These are phyloP conservation scores for Alaudala cheleensis DNA, from an alignment of 2,113 vertebrate genomes.

Conservation along the genomic window DNA sequence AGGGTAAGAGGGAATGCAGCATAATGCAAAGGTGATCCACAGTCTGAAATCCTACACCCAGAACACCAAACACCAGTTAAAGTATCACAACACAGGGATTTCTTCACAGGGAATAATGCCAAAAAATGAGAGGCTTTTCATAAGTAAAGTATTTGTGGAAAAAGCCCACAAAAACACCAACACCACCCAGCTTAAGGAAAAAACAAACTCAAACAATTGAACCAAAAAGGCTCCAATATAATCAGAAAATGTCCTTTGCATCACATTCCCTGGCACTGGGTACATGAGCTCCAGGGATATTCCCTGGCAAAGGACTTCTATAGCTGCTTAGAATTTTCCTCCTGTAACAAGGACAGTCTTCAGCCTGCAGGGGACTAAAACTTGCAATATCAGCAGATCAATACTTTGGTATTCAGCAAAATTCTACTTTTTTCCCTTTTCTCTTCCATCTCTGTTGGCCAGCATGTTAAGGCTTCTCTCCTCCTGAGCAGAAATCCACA, in stretches of 20 bases:
- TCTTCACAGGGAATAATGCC: neutral
- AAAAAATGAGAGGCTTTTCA: neutral
- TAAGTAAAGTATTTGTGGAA: neutral
- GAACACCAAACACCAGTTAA: neutral
- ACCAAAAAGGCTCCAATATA: neutral
- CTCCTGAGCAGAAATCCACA: neutral
- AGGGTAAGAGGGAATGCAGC: neutral
- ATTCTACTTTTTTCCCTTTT: neutral
- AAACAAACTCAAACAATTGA: neutral
- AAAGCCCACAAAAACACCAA: neutral
- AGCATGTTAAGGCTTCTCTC: neutral
- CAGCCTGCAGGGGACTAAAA: neutral
- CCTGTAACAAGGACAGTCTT: neutral
- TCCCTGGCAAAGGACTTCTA: neutral
- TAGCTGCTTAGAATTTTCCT: neutral
- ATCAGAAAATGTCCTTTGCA: neutral
- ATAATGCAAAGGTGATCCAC: neutral
- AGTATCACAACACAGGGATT: neutral
- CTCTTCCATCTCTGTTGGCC: neutral
- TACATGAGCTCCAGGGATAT: neutral
- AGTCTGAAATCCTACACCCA: neutral
- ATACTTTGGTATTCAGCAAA: neutral
- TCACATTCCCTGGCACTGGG: accelerated
- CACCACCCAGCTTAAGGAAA: neutral
- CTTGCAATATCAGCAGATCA: neutral